phyloP scores from a whole-genome alignment of 1,140 invertebrate genomes.

The Neocloeon triangulifer region DNA sequence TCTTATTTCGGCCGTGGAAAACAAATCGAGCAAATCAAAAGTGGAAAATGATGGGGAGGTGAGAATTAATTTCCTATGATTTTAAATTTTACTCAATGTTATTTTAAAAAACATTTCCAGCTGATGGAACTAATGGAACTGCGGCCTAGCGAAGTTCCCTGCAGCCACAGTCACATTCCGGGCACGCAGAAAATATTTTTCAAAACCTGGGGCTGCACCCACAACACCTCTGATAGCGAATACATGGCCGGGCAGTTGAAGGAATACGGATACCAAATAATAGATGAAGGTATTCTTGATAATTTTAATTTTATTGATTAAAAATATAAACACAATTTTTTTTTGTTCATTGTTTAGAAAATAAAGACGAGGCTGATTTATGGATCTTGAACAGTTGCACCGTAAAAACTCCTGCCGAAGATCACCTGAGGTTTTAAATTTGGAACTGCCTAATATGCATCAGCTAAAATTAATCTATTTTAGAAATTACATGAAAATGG shows the following conservation, averaged over 20 bases:
- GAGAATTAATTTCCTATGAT: constrained; percentile 6
- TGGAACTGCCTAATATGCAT: background rate
- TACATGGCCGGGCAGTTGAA: constrained; percentile 93
- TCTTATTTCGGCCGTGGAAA: constrained; percentile 50
- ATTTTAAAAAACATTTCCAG: too few species aligned
- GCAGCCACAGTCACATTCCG: constrained; percentile 40
- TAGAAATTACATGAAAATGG: constrained; percentile 76
- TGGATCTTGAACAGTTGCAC: constrained; percentile 96
- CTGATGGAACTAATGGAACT: constrained; percentile 11
- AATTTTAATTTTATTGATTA: constrained; percentile 4
- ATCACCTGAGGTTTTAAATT: constrained; percentile 55
- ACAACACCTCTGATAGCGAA: constrained; percentile 89
- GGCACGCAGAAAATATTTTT: constrained; percentile 83
- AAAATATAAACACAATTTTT: constrained; percentile 6
- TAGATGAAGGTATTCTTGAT: constrained; percentile 17
- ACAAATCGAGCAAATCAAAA: constrained; percentile 46
- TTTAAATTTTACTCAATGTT: too few species aligned
- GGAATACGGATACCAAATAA: constrained; percentile 67
- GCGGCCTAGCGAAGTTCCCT: constrained; percentile 15
- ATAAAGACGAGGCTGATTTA: constrained; percentile 63
- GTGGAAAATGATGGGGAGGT: constrained; percentile 23
- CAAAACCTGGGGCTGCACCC: constrained; percentile 95
- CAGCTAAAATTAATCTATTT: too few species aligned
- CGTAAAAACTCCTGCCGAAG: constrained; percentile 90
- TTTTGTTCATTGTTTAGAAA: constrained; percentile 19